These are phyloP conservation scores for Atractosteus spatula DNA, from an alignment of 2,113 vertebrate species.

Conservation along the genomic window DNA sequence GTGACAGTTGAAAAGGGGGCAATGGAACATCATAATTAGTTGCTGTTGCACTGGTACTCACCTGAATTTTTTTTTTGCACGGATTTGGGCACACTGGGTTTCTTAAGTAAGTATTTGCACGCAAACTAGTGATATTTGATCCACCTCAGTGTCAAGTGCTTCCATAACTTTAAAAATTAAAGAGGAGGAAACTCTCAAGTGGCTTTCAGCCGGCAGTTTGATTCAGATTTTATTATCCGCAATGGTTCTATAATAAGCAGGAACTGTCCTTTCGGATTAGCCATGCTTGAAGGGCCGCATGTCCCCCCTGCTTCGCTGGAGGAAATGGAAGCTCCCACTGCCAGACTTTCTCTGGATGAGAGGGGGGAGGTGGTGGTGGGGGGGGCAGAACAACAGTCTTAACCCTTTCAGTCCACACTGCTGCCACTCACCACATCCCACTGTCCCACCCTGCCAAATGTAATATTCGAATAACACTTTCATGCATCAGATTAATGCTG, in stretches of 20 bases:
- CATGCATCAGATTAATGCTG: neutral
- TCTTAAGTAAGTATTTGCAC: constrained; percentile 86
- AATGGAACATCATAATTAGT: constrained; percentile 69
- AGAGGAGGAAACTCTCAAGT: constrained; percentile 70
- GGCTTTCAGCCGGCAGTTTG: constrained; percentile 73
- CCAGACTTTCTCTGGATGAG: constrained; percentile 50
- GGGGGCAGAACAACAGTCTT: constrained; percentile 31
- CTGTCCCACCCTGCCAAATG: neutral
- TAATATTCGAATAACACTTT: too few relatives aligned
- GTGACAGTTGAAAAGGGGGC: constrained; percentile 45
- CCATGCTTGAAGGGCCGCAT: constrained; percentile 65
- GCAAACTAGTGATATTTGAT: constrained; percentile 81
- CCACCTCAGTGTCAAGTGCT: constrained; percentile 81
- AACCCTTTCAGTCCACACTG: constrained; percentile 38
- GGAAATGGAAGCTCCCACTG: constrained; percentile 56
- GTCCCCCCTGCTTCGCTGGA: constrained; percentile 50
- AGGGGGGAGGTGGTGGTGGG: constrained; percentile 11
- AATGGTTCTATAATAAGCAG: constrained; percentile 82
- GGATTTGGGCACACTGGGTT: constrained; percentile 57
- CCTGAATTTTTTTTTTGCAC: constrained; percentile 58
- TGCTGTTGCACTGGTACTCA: constrained; percentile 53
- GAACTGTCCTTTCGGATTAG: constrained; percentile 89
- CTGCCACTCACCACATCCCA: neutral
- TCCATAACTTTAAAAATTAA: constrained; percentile 90
- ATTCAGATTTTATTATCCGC: constrained; percentile 88